Conservation (phyloP, 2,113 vertebrate species). For the Cnemophilus loriae region DNA sequence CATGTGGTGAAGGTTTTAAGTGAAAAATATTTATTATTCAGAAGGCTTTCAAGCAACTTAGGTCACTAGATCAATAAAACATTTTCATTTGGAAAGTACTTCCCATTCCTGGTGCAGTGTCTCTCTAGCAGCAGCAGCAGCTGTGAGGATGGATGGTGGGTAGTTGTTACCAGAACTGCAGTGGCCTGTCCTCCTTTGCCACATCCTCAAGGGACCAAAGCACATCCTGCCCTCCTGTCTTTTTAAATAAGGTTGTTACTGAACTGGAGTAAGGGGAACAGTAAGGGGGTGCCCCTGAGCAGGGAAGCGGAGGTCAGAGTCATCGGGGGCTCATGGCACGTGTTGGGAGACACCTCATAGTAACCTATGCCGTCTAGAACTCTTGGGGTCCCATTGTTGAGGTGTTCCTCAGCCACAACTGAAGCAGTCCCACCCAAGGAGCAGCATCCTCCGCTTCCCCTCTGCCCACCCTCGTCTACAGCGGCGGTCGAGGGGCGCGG, state of each 20-base stretch:
- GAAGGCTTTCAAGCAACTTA: slow-evolving; percentile 17
- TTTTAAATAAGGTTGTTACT: neutral
- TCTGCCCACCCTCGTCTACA: neutral
- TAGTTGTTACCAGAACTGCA: neutral
- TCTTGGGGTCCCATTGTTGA: neutral
- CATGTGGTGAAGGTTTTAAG: slow-evolving; percentile 29
- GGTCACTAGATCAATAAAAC: slow-evolving; percentile 54
- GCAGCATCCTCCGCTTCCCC: neutral
- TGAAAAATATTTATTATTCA: slow-evolving; percentile 49
- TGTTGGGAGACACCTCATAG: neutral
- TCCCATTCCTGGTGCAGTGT: neutral
- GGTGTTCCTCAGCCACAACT: neutral
- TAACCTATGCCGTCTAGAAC: fast-evolving
- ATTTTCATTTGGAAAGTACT: slow-evolving; percentile 18
- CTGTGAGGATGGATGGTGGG: neutral
- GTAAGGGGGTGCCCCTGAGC: neutral
- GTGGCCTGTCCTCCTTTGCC: neutral
- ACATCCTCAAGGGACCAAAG: neutral
- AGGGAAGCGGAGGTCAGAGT: fast-evolving
- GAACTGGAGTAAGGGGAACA: neutral
- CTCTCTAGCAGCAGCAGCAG: neutral
- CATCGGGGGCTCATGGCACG: fast-evolving
- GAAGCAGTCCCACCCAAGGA: neutral
- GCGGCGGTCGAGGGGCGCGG: fast-evolving
- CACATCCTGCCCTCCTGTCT: neutral